Evolutionary conservation across 2,888 invertebrate species (phyloP).

Genomic region (Gisinianus flammeolus): DNA sequence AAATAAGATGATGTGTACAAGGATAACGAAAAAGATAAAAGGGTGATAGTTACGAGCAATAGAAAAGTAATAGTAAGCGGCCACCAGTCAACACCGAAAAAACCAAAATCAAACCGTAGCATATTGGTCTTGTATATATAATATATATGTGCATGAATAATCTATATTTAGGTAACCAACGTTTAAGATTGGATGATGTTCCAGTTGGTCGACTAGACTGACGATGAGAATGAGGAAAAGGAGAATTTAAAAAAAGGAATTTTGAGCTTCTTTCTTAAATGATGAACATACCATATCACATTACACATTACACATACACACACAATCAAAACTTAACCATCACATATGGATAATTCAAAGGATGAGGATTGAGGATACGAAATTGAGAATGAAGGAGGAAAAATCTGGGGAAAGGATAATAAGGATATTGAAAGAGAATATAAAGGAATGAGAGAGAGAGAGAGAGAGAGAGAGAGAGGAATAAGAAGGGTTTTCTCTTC

Average conservation of each 20-base stretch:
- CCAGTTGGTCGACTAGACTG: not conserved
- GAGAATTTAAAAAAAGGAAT: not conserved
- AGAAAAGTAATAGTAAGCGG: not conserved
- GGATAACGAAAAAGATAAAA: not conserved
- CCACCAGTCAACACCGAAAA: not conserved
- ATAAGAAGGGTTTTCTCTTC: slow-evolving; percentile 27
- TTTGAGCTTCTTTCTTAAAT: not conserved
- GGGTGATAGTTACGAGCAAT: not conserved
- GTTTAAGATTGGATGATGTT: not conserved
- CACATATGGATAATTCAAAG: not conserved
- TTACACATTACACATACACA: not conserved
- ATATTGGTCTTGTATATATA: not conserved
- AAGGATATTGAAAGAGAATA: not conserved
- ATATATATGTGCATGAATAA: not conserved
- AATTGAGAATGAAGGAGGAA: slow-evolving; percentile 6
- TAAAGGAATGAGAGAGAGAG: slow-evolving; percentile 9
- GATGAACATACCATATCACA: not conserved
- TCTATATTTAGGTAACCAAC: not conserved
- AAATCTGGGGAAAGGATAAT: no score
- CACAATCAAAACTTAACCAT: not conserved
- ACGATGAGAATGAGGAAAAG: not conserved
- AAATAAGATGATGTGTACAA: not conserved
- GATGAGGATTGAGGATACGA: slow-evolving; percentile 1
- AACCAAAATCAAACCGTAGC: slow-evolving; percentile 5
- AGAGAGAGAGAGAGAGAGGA: not conserved